These are phyloP conservation scores for Spermophilus dauricus DNA, from an alignment of 2,113 vertebrate genomes.

Conservation along the genomic window DNA sequence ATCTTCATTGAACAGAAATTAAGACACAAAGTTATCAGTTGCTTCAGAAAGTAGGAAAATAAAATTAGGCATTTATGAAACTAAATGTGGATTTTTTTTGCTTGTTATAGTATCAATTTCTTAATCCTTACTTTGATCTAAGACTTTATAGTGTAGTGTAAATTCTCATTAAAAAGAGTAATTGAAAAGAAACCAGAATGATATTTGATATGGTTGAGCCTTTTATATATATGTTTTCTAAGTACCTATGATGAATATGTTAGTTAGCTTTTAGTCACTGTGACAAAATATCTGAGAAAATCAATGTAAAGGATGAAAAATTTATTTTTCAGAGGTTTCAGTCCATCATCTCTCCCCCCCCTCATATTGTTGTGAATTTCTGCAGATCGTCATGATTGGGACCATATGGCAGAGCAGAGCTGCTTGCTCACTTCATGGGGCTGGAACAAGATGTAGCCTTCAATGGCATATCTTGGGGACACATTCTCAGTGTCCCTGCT, in stretches of 20 bases:
- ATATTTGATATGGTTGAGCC: not conserved
- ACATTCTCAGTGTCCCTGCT: not conserved
- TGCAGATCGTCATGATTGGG: not conserved
- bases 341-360: not conserved
- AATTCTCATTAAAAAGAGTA: not conserved
- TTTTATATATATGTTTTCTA: constrained; percentile 11
- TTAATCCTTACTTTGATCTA: not conserved
- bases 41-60: not conserved
- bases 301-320: not conserved
- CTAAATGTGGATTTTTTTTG: not conserved
- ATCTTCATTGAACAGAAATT: not conserved
- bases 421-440: not conserved
- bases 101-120: not conserved
- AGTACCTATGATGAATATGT: not conserved
- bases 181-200: not conserved
- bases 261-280: not conserved
- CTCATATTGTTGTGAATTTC: not conserved
- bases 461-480: no score
- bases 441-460: not conserved
- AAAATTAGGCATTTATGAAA: not conserved
- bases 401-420: not conserved
- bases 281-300: not conserved
- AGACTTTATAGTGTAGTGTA: not conserved
- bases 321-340: not conserved
- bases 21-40: not conserved